These are phyloP conservation scores for Drosophila borealis DNA, from an alignment of 2,888 invertebrate species.

Conservation along the genomic window DNA sequence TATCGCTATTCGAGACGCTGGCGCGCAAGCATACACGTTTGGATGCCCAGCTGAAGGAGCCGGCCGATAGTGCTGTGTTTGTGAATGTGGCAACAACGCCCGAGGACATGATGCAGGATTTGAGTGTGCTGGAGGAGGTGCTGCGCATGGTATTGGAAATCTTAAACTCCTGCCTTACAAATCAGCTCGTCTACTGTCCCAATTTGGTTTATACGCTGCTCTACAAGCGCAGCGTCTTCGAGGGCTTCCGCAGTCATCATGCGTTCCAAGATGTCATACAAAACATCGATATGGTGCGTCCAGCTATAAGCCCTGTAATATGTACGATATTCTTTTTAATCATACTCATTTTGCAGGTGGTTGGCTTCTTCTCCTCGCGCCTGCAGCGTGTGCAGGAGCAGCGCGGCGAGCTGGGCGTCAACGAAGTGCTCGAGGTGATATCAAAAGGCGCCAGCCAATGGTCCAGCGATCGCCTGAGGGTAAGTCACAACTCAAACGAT, in stretches of 20 bases:
- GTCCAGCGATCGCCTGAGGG: slow-evolving; percentile 96
- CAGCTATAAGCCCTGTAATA: neutral
- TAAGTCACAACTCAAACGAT: slow-evolving; percentile 83
- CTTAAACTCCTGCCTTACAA: slow-evolving; percentile 96
- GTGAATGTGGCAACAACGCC: slow-evolving; percentile 83
- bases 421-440: slow-evolving; percentile 94
- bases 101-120: slow-evolving; percentile 90
- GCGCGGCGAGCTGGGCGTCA: slow-evolving; percentile 91
- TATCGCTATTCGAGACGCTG: slow-evolving; percentile 95
- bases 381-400: slow-evolving; percentile 88
- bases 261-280: slow-evolving; percentile 97
- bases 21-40: slow-evolving; percentile 93
- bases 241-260: slow-evolving; percentile 93
- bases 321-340: neutral
- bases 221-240: slow-evolving; percentile 96
- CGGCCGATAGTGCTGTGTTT: slow-evolving; percentile 82
- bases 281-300: slow-evolving; percentile 94
- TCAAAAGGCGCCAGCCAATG: slow-evolving; percentile 96
- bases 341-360: slow-evolving; percentile 85
- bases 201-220: slow-evolving; percentile 97
- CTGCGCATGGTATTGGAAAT: slow-evolving; percentile 98
- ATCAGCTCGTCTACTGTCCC: slow-evolving; percentile 94
- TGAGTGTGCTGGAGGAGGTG: slow-evolving; percentile 97
- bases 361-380: slow-evolving; percentile 88
- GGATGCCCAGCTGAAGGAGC: slow-evolving; percentile 87